Base-by-base conservation (phyloP, 1,140 invertebrate species). In the Aphis gossypii region DNA sequence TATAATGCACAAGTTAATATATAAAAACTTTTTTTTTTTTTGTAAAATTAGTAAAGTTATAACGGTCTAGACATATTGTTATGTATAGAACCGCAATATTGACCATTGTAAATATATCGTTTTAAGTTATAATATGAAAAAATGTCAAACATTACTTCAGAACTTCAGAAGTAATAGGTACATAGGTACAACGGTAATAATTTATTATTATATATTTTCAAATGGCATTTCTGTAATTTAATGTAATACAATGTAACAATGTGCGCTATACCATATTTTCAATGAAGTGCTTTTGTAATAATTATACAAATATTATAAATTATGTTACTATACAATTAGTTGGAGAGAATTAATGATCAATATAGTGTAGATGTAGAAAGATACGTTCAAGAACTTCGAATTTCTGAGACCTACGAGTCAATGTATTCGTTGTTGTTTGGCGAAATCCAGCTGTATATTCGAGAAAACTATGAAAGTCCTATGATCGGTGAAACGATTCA, bases 401-500 rank as follows among this genome's bases (percentile, higher is more conserved):
- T 21, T 30, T 25, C 76, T 44, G 92, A 48, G 8, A 30, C 14
- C 1, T 86, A 56, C 82, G 25, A 56, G 14, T 54, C 51, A 41
- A 54, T 86, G 25, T n/a, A 51, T 25, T 56, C 92, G 82, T 44
- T 25, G 25, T 41, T 93, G 25, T 84, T 14, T 4, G 18, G 21
- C 23, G 48, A 86, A 51, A 93, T 93, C 8, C 76, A 9, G 20
- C 2, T 25, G 48, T 93, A 93, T 38, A 38, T 92, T 48, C 21
- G 0, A 56, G 38, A 93, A 21, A 93, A 86, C 9, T 41, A 56
- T 25, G 0, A 21, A 21, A 25, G 82, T n/a, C 92, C 92, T 14
- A 7, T n/a, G 35, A 93, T 93, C 0, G 76, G 92, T 30, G 92
- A 93, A 93, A 84, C 92, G 1, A 35, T 86, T 21, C 92, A 93